Base-by-base conservation (phyloP, 92 coral and sea anemone genomes). In the Palythoa grandis region DNA sequence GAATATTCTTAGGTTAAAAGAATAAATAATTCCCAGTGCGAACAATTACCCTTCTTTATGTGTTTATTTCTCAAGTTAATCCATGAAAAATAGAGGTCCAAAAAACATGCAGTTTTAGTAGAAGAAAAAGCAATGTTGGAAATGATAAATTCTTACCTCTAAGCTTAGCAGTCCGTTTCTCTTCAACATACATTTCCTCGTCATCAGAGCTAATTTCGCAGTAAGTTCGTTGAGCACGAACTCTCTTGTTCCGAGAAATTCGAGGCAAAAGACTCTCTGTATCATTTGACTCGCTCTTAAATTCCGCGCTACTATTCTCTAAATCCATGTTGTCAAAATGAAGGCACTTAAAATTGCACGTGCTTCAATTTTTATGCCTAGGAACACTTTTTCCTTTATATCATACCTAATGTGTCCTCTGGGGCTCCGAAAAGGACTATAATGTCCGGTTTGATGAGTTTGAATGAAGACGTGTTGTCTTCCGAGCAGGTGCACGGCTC, bases 191-290 rank as follows among this genome's bases (percentile, higher is more conserved):
- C 13, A 72, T 23, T 11, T 84, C 88, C 17, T 90, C 93, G 40
- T 91, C 93, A 39, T 91, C 93, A 24, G 93, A 91, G 47, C 84
- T 73, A 72, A 87, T 87, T 78, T 91, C 93, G 17, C 88, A 60
- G 71, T 90, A 91, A 54, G 91, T 69, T 72, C 89, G 86, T 73
- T 84, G 86, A 47, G 86, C 71, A 20, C 77, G 70, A 2, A 91
- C 43, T 78, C 93, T 57, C 70, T 88, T 84, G 74, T 79, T 43
- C 22, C 84, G 84, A 60, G 84, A 13, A 16, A 80, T 40, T 43
- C 85, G 85, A 23, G 85, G 85, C 35, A 80, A 43, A 66, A 66
- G 9, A 29, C 63, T 43, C 5, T 19, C 85, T 22, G 61, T 6
- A 67, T 43, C 60, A 48, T 43, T 48, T 48, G 85, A 67, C 17